Evolutionary conservation across 2,797 vertebrate genomes (phyloP).

Genomic region (Tokudaia muenninki): DNA sequence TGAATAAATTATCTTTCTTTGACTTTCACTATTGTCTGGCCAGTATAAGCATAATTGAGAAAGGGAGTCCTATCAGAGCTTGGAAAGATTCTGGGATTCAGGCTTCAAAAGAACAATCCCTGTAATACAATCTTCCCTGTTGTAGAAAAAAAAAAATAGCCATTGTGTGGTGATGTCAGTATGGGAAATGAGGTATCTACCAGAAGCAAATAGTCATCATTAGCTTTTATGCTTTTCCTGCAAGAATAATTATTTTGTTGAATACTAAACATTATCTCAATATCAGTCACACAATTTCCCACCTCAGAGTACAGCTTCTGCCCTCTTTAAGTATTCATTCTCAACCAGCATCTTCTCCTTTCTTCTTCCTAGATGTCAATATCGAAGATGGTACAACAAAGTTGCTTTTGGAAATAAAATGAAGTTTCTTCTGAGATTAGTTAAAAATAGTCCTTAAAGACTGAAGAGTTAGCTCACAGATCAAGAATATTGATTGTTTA

Average conservation of each 20-base stretch:
- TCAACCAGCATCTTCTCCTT: neutral
- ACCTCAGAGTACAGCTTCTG: neutral
- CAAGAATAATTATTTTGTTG: conserved; percentile 17
- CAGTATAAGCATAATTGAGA: neutral
- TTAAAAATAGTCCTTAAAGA: neutral
- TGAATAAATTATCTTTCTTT: neutral
- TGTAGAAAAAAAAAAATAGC: neutral
- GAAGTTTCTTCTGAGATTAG: neutral
- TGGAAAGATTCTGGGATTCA: neutral
- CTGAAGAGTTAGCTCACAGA: neutral
- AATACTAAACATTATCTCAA: neutral
- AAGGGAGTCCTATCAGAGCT: neutral
- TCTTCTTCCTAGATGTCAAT: neutral
- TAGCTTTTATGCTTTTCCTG: neutral
- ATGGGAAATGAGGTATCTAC: rapidly evolving
- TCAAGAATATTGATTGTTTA: neutral
- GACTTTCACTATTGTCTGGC: neutral
- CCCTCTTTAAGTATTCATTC: neutral
- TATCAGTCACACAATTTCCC: neutral
- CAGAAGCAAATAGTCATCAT: neutral
- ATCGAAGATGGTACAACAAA: neutral
- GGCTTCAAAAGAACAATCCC: neutral
- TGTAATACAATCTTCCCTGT: neutral
- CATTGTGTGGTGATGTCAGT: rapidly evolving
- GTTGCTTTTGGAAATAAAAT: neutral